phyloP scores from a whole-genome alignment of 2,797 vertebrate genomes.

The Emys orbicularis region DNA sequence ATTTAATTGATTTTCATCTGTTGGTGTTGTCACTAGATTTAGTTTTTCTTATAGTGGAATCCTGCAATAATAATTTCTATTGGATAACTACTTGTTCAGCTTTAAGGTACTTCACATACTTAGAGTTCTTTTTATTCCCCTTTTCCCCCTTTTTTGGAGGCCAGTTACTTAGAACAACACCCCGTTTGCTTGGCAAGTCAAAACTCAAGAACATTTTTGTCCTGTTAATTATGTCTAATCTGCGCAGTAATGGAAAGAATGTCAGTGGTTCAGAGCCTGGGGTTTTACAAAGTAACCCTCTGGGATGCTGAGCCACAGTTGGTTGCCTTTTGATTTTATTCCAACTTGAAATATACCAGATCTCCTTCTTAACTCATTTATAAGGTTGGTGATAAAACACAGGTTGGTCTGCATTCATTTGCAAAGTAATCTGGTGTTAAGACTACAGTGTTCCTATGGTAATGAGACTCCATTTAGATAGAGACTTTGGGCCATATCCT shows the following conservation, averaged over 20 bases:
- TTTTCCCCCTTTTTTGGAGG: background rate
- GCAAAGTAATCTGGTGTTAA: background rate
- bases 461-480: background rate
- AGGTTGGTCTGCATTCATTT: background rate
- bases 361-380: slow-evolving; percentile 34
- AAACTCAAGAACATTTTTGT: background rate
- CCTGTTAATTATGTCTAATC: background rate
- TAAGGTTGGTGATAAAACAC: background rate
- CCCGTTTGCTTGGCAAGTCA: background rate
- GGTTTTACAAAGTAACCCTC: background rate
- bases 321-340: slow-evolving; percentile 43
- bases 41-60: background rate
- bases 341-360: slow-evolving; percentile 32
- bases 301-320: background rate
- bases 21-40: background rate
- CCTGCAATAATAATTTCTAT: background rate
- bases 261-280: background rate
- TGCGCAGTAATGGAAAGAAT: background rate
- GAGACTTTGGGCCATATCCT: background rate
- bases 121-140: background rate
- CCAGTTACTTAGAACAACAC: background rate
- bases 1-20: background rate
- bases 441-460: background rate
- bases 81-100: background rate
- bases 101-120: background rate